A percentile compares a stretch with the other conserved stretches of the same genome.
These are phyloP conservation scores for Thecocarcelia acutangulata DNA, from an alignment of 2,888 invertebrate genomes.

Conservation along the genomic window DNA sequence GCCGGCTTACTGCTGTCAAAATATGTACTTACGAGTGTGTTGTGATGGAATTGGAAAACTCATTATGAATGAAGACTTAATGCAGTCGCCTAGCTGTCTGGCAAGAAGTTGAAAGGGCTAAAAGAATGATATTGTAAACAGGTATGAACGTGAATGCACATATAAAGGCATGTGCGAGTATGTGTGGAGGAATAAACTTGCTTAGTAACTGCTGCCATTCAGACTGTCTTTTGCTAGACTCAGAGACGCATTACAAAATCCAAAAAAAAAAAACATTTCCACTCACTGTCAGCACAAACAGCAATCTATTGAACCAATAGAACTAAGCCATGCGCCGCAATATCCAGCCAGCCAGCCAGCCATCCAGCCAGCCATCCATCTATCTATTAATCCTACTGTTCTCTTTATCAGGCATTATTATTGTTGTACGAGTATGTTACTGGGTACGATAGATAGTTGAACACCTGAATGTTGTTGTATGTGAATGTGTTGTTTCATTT, in stretches of 20 bases:
- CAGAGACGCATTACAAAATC: constrained; percentile 56
- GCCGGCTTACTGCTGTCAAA: constrained; percentile 53
- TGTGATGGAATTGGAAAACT: constrained; percentile 29
- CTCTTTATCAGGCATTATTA: constrained; percentile 56
- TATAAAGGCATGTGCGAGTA: not conserved
- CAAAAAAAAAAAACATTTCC: constrained; percentile 42
- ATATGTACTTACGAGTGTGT: not conserved
- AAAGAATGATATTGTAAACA: not conserved
- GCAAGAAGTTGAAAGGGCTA: not conserved
- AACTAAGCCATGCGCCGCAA: too few relatives aligned
- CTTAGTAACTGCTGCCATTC: constrained; percentile 40
- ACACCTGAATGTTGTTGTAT: constrained; percentile 50
- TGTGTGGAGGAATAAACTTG: constrained; percentile 11
- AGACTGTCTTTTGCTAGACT: constrained; percentile 50
- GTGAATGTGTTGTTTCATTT: constrained; percentile 28
- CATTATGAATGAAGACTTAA: constrained; percentile 36
- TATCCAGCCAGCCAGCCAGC: not conserved
- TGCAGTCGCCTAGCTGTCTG: constrained; percentile 54
- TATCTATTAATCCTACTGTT: constrained; percentile 58
- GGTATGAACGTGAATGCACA: too few relatives aligned
- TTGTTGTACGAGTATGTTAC: not conserved
- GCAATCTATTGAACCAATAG: constrained; percentile 5
- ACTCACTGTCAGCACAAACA: constrained; percentile 21
- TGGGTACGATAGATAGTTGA: constrained; percentile 28
- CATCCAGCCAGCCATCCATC: constrained; percentile 13